Conservation (phyloP, 2,888 invertebrate species). For the Acronicta psi region DNA sequence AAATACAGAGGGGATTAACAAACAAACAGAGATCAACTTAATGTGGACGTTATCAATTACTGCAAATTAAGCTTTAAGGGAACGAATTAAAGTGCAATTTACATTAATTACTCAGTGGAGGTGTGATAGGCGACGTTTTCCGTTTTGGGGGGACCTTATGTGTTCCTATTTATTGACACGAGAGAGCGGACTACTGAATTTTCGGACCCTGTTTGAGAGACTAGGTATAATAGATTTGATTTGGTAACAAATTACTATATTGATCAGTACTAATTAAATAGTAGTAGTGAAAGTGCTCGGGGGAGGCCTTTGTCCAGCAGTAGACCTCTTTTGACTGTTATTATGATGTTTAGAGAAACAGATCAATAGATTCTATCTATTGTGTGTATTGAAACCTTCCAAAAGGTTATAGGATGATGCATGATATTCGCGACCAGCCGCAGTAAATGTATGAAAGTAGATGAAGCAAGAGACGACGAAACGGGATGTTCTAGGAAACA, state of each 20-base stretch:
- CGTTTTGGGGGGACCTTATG: slow-evolving; percentile 35
- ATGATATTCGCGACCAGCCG: too few relatives aligned
- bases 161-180: slow-evolving; percentile 39
- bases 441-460: too few relatives aligned
- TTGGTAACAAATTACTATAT: slow-evolving; percentile 12
- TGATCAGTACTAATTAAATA: too few relatives aligned
- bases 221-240: slow-evolving; percentile 34
- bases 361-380: too few relatives aligned
- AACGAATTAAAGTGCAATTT: slow-evolving; percentile 76
- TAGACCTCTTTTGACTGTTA: too few relatives aligned
- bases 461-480: too few relatives aligned
- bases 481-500: too few relatives aligned
- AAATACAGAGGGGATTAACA: slow-evolving; percentile 48
- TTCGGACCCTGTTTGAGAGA: slow-evolving; percentile 30
- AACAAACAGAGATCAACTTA: slow-evolving; percentile 64
- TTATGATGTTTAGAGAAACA: too few relatives aligned
- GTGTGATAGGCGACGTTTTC: slow-evolving; percentile 51
- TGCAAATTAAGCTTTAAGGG: slow-evolving; percentile 76
- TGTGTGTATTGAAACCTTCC: too few relatives aligned
- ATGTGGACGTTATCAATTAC: slow-evolving; percentile 64
- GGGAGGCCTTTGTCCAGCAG: too few relatives aligned
- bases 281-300: too few relatives aligned
- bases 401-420: too few relatives aligned
- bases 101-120: slow-evolving; percentile 63
- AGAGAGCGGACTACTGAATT: slow-evolving; percentile 21